Conservation (phyloP, 2,113 vertebrate genomes). For the Phyllostomus discolor region DNA sequence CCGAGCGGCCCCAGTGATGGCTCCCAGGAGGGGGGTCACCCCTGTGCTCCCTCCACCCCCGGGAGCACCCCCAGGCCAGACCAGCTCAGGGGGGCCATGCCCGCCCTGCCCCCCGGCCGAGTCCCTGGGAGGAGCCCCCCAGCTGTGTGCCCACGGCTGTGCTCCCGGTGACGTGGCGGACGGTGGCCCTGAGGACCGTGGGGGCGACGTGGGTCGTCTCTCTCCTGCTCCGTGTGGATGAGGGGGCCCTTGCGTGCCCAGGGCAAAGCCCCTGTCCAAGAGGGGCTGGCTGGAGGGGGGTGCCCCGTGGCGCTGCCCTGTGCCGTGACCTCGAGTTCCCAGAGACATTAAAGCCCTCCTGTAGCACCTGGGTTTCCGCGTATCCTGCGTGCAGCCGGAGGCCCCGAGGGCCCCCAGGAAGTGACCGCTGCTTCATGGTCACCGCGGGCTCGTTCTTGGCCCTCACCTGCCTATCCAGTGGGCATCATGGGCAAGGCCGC, state of each 20-base stretch:
- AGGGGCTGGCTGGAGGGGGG: rapidly evolving
- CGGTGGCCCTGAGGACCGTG: rapidly evolving
- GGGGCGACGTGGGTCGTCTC: rapidly evolving
- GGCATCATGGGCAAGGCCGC: neutral
- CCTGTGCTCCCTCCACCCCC: rapidly evolving
- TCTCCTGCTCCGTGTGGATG: no score
- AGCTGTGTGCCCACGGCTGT: rapidly evolving
- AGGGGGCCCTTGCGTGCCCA: rapidly evolving
- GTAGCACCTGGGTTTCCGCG: neutral
- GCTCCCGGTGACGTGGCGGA: rapidly evolving
- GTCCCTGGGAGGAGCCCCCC: neutral
- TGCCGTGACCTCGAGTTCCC: neutral
- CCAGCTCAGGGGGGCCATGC: rapidly evolving
- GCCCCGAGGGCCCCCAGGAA: neutral
- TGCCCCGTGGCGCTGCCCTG: rapidly evolving
- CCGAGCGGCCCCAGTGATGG: neutral
- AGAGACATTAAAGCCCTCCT: slow-evolving; percentile 29
- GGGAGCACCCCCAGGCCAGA: no score
- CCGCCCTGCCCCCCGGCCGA: neutral
- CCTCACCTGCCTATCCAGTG: neutral
- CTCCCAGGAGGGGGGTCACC: rapidly evolving
- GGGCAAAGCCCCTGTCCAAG: rapidly evolving
- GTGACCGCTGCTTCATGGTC: rapidly evolving
- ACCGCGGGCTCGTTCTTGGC: rapidly evolving
- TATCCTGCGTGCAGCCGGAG: rapidly evolving